Evolutionary conservation across 2,797 vertebrate species (phyloP).

Genomic region (Sebastes minor): DNA sequence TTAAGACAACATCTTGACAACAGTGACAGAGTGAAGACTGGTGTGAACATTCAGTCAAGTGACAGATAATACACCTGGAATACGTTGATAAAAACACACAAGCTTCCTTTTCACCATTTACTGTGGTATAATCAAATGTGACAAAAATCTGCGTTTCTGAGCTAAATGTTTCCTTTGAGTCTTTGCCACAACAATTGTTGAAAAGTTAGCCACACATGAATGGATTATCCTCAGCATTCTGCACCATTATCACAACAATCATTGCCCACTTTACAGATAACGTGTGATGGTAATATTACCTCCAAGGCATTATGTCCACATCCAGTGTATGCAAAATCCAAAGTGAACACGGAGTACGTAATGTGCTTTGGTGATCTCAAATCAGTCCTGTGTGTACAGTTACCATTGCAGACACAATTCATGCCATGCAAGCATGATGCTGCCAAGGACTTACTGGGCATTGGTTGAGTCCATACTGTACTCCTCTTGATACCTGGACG

Average conservation of each 20-base stretch:
- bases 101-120: slow-evolving; percentile 71
- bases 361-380: slow-evolving; percentile 19
- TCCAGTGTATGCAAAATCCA: neutral
- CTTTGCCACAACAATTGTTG: slow-evolving; percentile 56
- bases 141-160: neutral
- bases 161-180: neutral
- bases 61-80: slow-evolving; percentile 25
- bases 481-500: slow-evolving; percentile 85
- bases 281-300: neutral
- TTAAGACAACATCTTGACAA: slow-evolving; percentile 9
- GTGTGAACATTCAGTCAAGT: slow-evolving; percentile 41
- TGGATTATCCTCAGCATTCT: neutral
- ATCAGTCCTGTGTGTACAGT: slow-evolving; percentile 33
- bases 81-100: neutral
- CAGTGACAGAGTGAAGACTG: slow-evolving; percentile 13
- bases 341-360: slow-evolving; percentile 10
- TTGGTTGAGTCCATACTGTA: slow-evolving; percentile 89
- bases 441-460: slow-evolving; percentile 84
- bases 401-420: slow-evolving; percentile 60
- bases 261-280: slow-evolving; percentile 1
- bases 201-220: slow-evolving; percentile 62
- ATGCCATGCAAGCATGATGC: slow-evolving; percentile 82
- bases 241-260: slow-evolving; percentile 4
- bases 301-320: slow-evolving; percentile 8
- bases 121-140: slow-evolving; percentile 21